Base-by-base conservation (phyloP, 1,140 invertebrate genomes). In the Ylistrum balloti region DNA sequence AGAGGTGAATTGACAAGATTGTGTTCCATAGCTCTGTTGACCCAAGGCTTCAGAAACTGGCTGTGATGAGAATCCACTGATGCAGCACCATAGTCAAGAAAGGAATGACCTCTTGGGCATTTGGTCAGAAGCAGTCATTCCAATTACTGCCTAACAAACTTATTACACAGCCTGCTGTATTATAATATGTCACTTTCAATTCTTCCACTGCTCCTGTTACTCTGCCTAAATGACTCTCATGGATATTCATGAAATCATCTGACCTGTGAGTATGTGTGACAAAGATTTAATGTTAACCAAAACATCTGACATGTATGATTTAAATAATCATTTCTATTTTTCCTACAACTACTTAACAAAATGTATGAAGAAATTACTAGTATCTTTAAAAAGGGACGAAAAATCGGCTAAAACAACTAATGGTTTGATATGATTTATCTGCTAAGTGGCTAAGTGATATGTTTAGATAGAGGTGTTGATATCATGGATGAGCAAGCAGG, bases 71-170 rank as follows among this genome's bases (percentile, higher is more conserved):
- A 74, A 74, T 5, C 56, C 56, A 74, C 56, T 28, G 56, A 74
- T 74, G 56, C 56, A 74, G 56, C 56, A 74, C 35, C 22, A 33
- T 87, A 87, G 35, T 87, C 33, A 34, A 35, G 35, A 87, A 87
- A 87, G 28, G 20, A 28, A 87, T 35, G 86, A 87, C 86, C 86
- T 87, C 86, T 35, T n/a, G 86, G 86, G 86, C 33, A 87, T 35
- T 35, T 34, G 86, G 86, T 87, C 86, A 87, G 86, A 87, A 33
- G 17, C 86, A 87, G 86, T 38, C 86, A 87, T 87, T 87, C 35
- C 35, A 87, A 87, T 87, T 87, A 87, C 86, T 87, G 86, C 33
- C 56, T 9, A 28, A 74, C 56, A 74, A 74, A 74, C 56, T 74
- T 74, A 74, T 74, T 74, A 74, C n/a, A 28, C 56, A 74, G 56